Percentiles rank a stretch among this genome's conserved stretches.
phyloP scores from a whole-genome alignment of 2,888 invertebrate genomes.

The Agonopterix subpropinquella region DNA sequence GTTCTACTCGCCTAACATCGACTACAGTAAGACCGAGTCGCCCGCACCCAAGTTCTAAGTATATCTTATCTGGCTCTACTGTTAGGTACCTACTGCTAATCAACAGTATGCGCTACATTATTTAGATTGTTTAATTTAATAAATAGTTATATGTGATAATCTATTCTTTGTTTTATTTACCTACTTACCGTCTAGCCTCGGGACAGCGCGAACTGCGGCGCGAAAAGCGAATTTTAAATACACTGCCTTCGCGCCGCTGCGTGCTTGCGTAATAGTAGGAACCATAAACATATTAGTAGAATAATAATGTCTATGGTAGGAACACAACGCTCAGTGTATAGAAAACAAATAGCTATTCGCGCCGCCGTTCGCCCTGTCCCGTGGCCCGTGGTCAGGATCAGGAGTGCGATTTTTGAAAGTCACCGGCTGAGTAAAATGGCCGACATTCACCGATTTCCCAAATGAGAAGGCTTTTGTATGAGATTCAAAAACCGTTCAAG shows the following conservation, averaged over 20 bases:
- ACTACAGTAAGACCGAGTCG: constrained; percentile 79
- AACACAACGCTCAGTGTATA: not conserved
- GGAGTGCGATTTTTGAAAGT: too few species aligned
- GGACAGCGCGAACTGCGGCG: too few species aligned
- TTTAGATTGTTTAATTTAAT: constrained; percentile 55
- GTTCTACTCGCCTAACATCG: constrained; percentile 84
- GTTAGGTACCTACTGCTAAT: constrained; percentile 18
- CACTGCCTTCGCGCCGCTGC: too few species aligned
- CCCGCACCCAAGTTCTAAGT: constrained; percentile 77
- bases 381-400: too few species aligned
- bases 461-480: too few species aligned
- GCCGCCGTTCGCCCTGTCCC: not conserved
- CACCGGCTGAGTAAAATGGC: too few species aligned
- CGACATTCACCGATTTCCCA: too few species aligned
- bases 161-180: constrained; percentile 15
- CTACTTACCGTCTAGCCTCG: not conserved
- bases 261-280: not conserved
- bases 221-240: too few species aligned
- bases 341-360: too few species aligned
- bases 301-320: too few species aligned
- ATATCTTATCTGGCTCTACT: constrained; percentile 77
- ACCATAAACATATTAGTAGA: too few species aligned
- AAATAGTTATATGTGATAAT: constrained; percentile 44
- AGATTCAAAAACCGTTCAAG: too few species aligned
- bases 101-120: constrained; percentile 16